Base-by-base conservation (phyloP, 1,140 invertebrate genomes). In the Copidosoma floridanum region DNA sequence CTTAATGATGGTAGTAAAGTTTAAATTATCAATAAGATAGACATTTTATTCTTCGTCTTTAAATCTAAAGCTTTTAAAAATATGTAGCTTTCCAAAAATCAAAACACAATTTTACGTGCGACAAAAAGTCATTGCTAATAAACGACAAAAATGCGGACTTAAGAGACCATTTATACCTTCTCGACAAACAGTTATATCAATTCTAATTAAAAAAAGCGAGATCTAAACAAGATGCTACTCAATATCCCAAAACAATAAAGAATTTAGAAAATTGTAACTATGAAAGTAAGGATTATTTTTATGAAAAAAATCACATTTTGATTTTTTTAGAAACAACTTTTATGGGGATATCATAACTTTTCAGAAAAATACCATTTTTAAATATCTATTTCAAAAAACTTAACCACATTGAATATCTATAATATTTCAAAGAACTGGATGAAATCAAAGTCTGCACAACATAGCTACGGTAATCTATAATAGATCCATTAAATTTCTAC, bases 91-190 rank as follows among this genome's bases (percentile, higher is more conserved):
- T 72, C 6, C 68, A 67, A 62, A 59, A 27, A 12, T 52, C 57
- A n/a, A 59, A 58, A 23, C 58, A 61, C 37, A 70, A 64, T 12
- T 69, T 67, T 20, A 71, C 65, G 1, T 71, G 68, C 41, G 69
- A 64, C 35, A 71, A 66, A 64, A 63, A 27, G 61, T 60, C 11
- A 23, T 4, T 27, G 12, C 58, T 20, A 67, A 59, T 16, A 10
- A 12, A 47, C 0, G 20, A 41, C 63, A 70, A 60, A 65, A 69
- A 60, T 74, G 72, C 56, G 40, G 69, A 65, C 72, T 74, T 61
- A 65, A 66, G 14, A 67, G 65, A 14, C 71, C 72, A 12, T 72
- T 72, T 46, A 65, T 72, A 65, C 71, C n/a, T n/a, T n/a, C n/a
- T n/a, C n/a, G n/a, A n/a, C n/a, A n/a, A n/a, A n/a, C n/a, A n/a